A percentile compares a stretch with the other conserved stretches of the same genome.
Evolutionary conservation across 1,140 invertebrate species (phyloP).

Genomic region (Trichonephila inaurata): DNA sequence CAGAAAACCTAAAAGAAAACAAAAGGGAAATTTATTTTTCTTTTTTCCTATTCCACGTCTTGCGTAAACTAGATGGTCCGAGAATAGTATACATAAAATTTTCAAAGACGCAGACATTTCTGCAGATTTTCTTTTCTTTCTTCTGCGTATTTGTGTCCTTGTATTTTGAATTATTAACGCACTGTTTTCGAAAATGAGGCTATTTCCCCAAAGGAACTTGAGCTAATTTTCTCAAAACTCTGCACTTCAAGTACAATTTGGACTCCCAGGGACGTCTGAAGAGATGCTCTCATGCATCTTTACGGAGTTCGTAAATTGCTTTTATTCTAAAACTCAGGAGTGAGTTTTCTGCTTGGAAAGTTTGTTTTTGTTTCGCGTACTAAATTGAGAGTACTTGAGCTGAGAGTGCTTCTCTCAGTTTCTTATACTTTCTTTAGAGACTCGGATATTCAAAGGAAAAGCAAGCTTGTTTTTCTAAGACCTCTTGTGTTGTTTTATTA

Average conservation of each 20-base stretch:
- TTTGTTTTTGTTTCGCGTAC: not conserved
- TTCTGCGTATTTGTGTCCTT: not conserved
- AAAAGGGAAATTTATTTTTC: not conserved
- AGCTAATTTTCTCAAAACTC: not conserved
- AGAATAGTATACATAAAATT: not conserved
- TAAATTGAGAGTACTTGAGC: not conserved
- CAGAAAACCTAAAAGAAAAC: not conserved
- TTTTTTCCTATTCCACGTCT: not conserved
- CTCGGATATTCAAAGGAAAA: not conserved
- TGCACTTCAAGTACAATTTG: slow-evolving; percentile 7
- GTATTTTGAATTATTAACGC: slow-evolving; percentile 29
- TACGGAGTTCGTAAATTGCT: not conserved
- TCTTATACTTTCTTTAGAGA: not conserved
- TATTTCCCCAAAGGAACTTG: not conserved
- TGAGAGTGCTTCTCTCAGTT: not conserved
- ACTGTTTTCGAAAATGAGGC: not conserved
- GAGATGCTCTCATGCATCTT: not conserved
- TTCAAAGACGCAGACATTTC: not conserved
- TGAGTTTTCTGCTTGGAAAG: not conserved
- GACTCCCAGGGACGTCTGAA: not conserved
- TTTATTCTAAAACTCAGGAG: not conserved
- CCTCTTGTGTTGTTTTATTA: too few relatives aligned
- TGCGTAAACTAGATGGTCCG: not conserved
- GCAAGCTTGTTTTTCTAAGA: not conserved
- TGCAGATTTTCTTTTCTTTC: not conserved